These are phyloP conservation scores for Glaucopsyche alexis DNA, from an alignment of 2,888 invertebrate genomes.

Conservation along the genomic window DNA sequence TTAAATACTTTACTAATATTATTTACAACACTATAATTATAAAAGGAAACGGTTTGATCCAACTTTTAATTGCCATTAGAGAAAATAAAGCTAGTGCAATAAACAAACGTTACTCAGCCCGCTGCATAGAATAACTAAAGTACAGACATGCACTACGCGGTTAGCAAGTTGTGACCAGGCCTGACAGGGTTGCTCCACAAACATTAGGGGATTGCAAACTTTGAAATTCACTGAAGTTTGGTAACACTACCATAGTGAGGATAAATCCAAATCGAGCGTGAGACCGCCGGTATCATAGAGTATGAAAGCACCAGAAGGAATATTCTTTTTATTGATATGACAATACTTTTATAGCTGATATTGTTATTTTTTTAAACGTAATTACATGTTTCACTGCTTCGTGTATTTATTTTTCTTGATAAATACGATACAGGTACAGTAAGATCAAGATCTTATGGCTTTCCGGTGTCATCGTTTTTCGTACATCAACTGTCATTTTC, in stretches of 20 bases:
- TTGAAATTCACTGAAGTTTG: slow-evolving; percentile 43
- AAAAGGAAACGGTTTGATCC: not conserved
- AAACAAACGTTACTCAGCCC: slow-evolving; percentile 18
- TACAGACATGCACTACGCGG: slow-evolving; percentile 29
- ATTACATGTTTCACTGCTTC: no score
- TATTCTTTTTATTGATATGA: not conserved
- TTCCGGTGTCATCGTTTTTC: no score
- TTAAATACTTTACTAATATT: not conserved
- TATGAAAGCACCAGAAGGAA: slow-evolving; percentile 28
- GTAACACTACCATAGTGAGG: slow-evolving; percentile 43
- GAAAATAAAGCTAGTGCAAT: slow-evolving; percentile 1
- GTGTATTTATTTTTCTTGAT: no score
- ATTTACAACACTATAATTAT: not conserved
- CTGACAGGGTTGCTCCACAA: slow-evolving; percentile 39
- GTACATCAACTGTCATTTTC: no score
- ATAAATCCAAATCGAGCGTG: slow-evolving; percentile 57
- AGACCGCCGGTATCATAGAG: slow-evolving; percentile 41
- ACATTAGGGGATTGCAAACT: slow-evolving; percentile 43
- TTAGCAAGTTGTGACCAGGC: slow-evolving; percentile 37
- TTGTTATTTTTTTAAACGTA: no score
- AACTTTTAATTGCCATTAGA: slow-evolving; percentile 22
- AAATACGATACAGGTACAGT: no score
- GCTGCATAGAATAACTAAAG: slow-evolving; percentile 12
- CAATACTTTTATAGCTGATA: not conserved
- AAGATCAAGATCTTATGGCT: no score